A percentile compares a stretch with the other conserved stretches of the same genome.
Evolutionary conservation across 1,140 invertebrate species (phyloP).

Genomic region (Pantala flavescens): DNA sequence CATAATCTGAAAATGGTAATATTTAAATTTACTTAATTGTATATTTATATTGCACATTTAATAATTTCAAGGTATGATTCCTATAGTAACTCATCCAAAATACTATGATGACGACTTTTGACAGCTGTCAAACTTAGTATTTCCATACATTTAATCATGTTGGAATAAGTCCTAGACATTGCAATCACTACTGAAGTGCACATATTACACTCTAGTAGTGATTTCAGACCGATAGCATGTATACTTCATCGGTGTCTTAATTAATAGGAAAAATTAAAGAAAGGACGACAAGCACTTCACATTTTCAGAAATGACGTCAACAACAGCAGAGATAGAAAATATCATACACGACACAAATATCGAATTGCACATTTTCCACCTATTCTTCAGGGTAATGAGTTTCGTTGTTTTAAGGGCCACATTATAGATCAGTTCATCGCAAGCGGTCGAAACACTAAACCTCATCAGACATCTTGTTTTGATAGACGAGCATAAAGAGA

Average conservation of each 20-base stretch:
- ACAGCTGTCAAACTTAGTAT: too few relatives aligned
- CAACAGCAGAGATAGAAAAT: not conserved
- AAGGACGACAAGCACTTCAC: not conserved
- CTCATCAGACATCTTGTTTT: slow-evolving; percentile 6
- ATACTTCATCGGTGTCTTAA: not conserved
- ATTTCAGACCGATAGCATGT: not conserved
- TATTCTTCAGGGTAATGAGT: not conserved
- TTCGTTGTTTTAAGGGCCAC: not conserved
- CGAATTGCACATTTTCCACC: not conserved
- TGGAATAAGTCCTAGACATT: not conserved
- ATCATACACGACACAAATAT: not conserved
- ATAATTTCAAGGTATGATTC: too few relatives aligned
- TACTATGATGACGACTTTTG: too few relatives aligned
- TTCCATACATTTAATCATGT: not conserved
- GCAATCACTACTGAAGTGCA: not conserved
- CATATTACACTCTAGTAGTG: not conserved
- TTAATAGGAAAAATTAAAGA: not conserved
- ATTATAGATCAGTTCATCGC: not conserved
- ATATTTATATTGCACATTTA: not conserved
- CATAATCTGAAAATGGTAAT: not conserved
- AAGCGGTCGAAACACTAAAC: not conserved
- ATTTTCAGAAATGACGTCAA: too few relatives aligned
- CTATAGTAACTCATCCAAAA: too few relatives aligned
- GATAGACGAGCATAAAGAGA: not conserved
- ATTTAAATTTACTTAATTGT: not conserved